Evolutionary conservation across 2,113 vertebrate species (phyloP).

Genomic region (Mungos mungo): DNA sequence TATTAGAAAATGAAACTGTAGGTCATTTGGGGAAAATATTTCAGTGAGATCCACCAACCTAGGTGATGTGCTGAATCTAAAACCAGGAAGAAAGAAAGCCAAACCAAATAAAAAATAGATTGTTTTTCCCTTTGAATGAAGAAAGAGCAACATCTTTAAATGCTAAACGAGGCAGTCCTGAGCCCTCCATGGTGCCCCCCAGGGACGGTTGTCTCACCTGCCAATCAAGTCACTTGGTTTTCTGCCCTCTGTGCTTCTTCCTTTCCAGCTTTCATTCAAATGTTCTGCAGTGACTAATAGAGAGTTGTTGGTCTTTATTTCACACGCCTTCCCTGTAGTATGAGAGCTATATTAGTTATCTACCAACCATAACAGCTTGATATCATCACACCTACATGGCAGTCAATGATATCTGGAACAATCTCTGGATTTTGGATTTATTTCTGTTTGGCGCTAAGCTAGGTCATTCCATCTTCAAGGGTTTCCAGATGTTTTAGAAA

Average conservation of each 20-base stretch:
- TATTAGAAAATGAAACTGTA: conserved; percentile 33
- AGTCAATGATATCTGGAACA: background rate
- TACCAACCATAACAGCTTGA: background rate
- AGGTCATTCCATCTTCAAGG: background rate
- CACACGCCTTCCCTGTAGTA: background rate
- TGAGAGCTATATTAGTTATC: background rate
- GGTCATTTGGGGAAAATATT: conserved; percentile 44
- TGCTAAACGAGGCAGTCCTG: background rate
- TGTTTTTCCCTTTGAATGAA: conserved; percentile 14
- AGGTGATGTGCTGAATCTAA: conserved; percentile 37
- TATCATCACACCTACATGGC: background rate
- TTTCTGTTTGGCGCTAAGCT: background rate
- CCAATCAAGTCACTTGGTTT: background rate
- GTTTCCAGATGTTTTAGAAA: background rate
- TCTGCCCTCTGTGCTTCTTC: background rate
- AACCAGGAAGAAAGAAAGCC: background rate
- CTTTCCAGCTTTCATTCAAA: background rate
- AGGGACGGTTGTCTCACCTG: background rate
- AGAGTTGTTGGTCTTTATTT: background rate
- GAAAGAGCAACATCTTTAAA: background rate
- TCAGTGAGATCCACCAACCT: background rate
- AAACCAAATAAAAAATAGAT: background rate
- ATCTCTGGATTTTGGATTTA: background rate
- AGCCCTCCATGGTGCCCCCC: background rate
- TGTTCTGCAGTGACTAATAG: background rate